Evolutionary conservation across 2,113 vertebrate genomes (phyloP).

Genomic region (Atractosteus spatula): DNA sequence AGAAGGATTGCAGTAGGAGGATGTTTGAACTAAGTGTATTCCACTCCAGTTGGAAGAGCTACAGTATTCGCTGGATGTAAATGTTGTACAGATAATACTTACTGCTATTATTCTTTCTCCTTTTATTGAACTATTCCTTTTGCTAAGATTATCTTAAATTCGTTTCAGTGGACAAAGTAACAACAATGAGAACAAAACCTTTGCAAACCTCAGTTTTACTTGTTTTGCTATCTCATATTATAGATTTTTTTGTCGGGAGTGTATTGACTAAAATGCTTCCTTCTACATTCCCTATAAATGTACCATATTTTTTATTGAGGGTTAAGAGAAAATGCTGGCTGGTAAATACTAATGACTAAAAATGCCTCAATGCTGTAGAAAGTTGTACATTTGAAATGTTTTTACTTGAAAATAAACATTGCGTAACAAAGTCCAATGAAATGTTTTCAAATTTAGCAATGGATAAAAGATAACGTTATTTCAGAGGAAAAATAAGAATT

Average conservation of each 20-base stretch:
- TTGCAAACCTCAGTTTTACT: conserved; percentile 22
- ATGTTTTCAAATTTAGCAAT: conserved; percentile 29
- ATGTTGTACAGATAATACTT: conserved; percentile 36
- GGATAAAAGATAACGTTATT: conserved; percentile 1
- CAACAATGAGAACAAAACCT: not conserved
- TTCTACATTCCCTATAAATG: conserved; percentile 28
- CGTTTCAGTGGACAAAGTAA: conserved; percentile 25
- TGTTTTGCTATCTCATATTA: conserved; percentile 31
- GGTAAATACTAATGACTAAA: conserved; percentile 24
- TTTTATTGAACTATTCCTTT: conserved; percentile 43
- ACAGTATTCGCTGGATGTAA: conserved; percentile 39
- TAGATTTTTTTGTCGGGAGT: conserved; percentile 28
- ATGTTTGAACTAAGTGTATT: conserved; percentile 22
- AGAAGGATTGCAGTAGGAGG: not conserved
- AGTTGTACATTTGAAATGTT: conserved; percentile 65
- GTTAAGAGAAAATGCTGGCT: conserved; percentile 9
- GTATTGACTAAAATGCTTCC: conserved; percentile 28
- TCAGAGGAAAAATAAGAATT: too few relatives aligned
- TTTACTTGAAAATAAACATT: conserved; percentile 66
- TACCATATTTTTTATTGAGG: conserved; percentile 31
- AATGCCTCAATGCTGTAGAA: conserved; percentile 43
- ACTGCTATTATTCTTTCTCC: conserved; percentile 15
- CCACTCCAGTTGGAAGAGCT: conserved; percentile 21
- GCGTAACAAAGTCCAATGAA: conserved; percentile 25
- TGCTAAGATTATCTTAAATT: conserved; percentile 34